Evolutionary conservation across 2,113 vertebrate genomes (phyloP).

Genomic region (Psittacus erithacus): DNA sequence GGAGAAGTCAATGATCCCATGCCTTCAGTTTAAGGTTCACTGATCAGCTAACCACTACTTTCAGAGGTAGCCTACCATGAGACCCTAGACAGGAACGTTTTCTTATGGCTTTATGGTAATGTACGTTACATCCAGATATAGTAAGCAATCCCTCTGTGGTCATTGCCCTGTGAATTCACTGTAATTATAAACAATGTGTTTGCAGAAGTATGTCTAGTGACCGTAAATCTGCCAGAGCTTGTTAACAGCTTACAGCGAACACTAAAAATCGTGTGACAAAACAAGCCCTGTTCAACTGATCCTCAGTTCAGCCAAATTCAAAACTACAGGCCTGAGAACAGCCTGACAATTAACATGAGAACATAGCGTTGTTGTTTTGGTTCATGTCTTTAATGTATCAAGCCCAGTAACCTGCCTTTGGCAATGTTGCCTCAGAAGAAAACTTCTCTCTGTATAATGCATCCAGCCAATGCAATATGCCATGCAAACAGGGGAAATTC

Average conservation of each 20-base stretch:
- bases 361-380: conserved; percentile 49
- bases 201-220: conserved; percentile 64
- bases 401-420: conserved; percentile 65
- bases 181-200: conserved; percentile 60
- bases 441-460: conserved; percentile 32
- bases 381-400: conserved; percentile 70
- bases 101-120: neutral
- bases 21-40: neutral
- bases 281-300: conserved; percentile 47
- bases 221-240: conserved; percentile 65
- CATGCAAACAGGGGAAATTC: neutral
- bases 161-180: conserved; percentile 48
- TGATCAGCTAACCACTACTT: neutral
- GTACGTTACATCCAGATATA: neutral
- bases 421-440: conserved; percentile 59
- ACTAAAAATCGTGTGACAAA: conserved; percentile 61
- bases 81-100: neutral
- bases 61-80: neutral
- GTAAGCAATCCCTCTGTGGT: conserved; percentile 26
- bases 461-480: neutral
- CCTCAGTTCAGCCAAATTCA: conserved; percentile 46
- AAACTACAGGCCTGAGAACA: conserved; percentile 66
- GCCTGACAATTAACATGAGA: conserved; percentile 66
- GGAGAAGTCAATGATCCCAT: rapidly evolving
- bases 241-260: conserved; percentile 62